These are phyloP conservation scores for Arion vulgaris DNA, from an alignment of 1,140 invertebrate genomes.

Conservation along the genomic window DNA sequence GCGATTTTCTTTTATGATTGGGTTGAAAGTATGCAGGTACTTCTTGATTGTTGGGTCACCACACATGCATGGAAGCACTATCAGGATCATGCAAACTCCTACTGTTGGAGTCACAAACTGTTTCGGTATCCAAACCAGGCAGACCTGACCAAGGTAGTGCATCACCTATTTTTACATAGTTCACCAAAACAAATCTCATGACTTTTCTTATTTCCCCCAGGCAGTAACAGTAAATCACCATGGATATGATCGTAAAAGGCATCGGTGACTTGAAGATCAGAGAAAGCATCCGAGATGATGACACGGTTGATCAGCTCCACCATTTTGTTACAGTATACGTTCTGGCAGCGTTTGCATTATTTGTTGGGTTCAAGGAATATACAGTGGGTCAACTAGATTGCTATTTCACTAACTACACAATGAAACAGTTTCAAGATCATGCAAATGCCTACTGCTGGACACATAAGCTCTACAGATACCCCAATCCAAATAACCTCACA, in stretches of 20 bases:
- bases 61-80: constrained; percentile 21
- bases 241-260: constrained; percentile 19
- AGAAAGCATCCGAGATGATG: constrained; percentile 44
- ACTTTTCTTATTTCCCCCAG: constrained; percentile 17
- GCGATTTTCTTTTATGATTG: constrained; percentile 85
- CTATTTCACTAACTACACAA: constrained; percentile 36
- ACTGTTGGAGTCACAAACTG: constrained; percentile 35
- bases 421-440: constrained; percentile 38
- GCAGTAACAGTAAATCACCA: not conserved
- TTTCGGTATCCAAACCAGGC: constrained; percentile 22
- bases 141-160: constrained; percentile 10
- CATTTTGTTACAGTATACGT: constrained; percentile 79
- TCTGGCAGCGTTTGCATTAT: constrained; percentile 81
- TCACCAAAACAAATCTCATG: not conserved
- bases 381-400: constrained; percentile 93
- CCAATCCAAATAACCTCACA: constrained; percentile 15
- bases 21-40: constrained; percentile 92
- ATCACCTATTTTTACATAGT: not conserved
- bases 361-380: constrained; percentile 91
- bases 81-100: constrained; percentile 36
- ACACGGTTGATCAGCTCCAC: constrained; percentile 51
- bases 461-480: constrained; percentile 39
- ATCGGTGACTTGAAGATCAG: constrained; percentile 28
- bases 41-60: constrained; percentile 82
- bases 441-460: constrained; percentile 40